Conservation (phyloP, 1,140 invertebrate species). For the fruit fly (Drosophila melanogaster) region Release_6_plus_ISO1_MT NT_033777.3:5882001-5882500, state of each 20-base stretch:
- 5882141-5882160: not conserved
- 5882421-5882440: slow-evolving; percentile 48
- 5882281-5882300: slow-evolving; percentile 24
- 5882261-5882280: slow-evolving; percentile 22
- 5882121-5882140: not conserved
- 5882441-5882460: slow-evolving; percentile 52
- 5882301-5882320: slow-evolving; percentile 56
- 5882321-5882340: slow-evolving; percentile 61
- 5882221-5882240: no score
- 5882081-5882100: slow-evolving; percentile 3
- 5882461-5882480: slow-evolving; percentile 71
- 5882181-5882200: no score
- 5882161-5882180: no score
- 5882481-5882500: slow-evolving; percentile 68
- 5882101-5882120: not conserved
- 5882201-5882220: slow-evolving; percentile 1
- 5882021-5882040: slow-evolving; percentile 45
- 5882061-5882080: slow-evolving; percentile 59
- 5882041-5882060: slow-evolving; percentile 47
- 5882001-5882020: slow-evolving; percentile 34
- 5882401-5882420: slow-evolving; percentile 76
- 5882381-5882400: slow-evolving; percentile 42
- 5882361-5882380: slow-evolving; percentile 33
- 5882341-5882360: slow-evolving; percentile 57
- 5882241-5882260: not conserved